Evolutionary conservation across 2,888 invertebrate species (phyloP).

Genomic region (Dicyrtoma fusca): DNA sequence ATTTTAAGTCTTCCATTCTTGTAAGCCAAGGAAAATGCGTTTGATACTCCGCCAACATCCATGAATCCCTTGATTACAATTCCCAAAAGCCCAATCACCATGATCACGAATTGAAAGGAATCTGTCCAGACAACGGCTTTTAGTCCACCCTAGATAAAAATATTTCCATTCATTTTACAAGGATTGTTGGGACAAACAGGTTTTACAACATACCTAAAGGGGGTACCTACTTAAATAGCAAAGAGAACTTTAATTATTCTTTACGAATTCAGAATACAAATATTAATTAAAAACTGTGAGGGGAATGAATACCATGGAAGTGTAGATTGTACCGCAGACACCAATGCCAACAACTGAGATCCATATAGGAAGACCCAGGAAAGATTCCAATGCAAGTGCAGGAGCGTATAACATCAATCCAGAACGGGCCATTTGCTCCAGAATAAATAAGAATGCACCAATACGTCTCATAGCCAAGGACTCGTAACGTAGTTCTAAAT

Average conservation of each 20-base stretch:
- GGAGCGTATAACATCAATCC: slow-evolving; percentile 53
- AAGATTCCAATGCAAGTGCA: slow-evolving; percentile 49
- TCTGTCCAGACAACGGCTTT: slow-evolving; percentile 46
- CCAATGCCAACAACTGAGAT: slow-evolving; percentile 46
- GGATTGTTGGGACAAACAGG: neutral
- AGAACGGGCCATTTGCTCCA: slow-evolving; percentile 44
- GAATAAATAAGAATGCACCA: slow-evolving; percentile 48
- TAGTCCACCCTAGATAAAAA: slow-evolving; percentile 44
- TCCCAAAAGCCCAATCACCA: slow-evolving; percentile 51
- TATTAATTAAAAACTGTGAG: no score
- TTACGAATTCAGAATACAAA: no score
- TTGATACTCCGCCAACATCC: slow-evolving; percentile 47
- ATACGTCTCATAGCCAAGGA: slow-evolving; percentile 46
- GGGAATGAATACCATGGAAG: slow-evolving; percentile 45
- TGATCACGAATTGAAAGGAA: slow-evolving; percentile 51
- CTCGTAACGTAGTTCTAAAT: slow-evolving; percentile 51
- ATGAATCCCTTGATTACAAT: slow-evolving; percentile 46
- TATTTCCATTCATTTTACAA: neutral
- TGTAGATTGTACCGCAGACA: slow-evolving; percentile 39
- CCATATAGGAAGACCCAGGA: slow-evolving; percentile 47
- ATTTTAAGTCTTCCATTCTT: slow-evolving; percentile 40
- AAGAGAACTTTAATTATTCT: no score
- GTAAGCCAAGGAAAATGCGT: slow-evolving; percentile 45
- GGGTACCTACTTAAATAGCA: no score
- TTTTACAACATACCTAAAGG: no score